Base-by-base conservation (phyloP, 2,888 invertebrate species). In the Maniola hyperantus region DNA sequence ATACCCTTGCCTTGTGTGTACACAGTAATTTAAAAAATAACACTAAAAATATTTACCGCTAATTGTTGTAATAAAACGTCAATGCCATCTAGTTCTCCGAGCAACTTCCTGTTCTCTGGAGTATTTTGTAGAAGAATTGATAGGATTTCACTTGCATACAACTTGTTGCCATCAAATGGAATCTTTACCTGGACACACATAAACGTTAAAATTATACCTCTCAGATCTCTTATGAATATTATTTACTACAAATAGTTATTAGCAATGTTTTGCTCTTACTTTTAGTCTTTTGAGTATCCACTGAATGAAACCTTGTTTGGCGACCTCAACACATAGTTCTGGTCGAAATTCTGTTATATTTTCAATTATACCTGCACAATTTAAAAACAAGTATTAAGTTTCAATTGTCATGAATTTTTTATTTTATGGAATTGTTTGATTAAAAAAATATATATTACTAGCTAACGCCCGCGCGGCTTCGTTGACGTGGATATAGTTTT, bases 31-130 rank as follows among this genome's bases (percentile, higher is more conserved):
- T 33, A n/a, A 33, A 53, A 53, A 50, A 20, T n/a, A 42, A 6
- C 6, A 26, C 51, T 13, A 44, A 53, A 42, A 10, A 60, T 58
- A 69, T 74, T 89, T 88, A 97, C 96, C 75, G 99, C 98, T 71
- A 99, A 91, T 83, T 99, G 99, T 87, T 99, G 99, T 10, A 99
- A 92, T 55, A 99, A 89, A 44, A 98, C 96, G 92, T 99, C 99
- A 77, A 99, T 99, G 4, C 99, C 99, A 82, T 99, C 99, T 53
- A 98, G 85, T 78, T 97, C 97, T n/a, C 99, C 99, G 26, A 99
- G 90, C 33, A 96, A 83, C 63, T 95, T 91, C 73, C 97, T 94
- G 83, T 97, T 98, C 63, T 96, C 96, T 68, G 96, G 96, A 72
- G 97, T 96, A 72, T 96, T 96, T 92, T 99, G 99, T 64, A 99